phyloP scores from a whole-genome alignment of 2,888 invertebrate genomes.

The Heliconius sara region DNA sequence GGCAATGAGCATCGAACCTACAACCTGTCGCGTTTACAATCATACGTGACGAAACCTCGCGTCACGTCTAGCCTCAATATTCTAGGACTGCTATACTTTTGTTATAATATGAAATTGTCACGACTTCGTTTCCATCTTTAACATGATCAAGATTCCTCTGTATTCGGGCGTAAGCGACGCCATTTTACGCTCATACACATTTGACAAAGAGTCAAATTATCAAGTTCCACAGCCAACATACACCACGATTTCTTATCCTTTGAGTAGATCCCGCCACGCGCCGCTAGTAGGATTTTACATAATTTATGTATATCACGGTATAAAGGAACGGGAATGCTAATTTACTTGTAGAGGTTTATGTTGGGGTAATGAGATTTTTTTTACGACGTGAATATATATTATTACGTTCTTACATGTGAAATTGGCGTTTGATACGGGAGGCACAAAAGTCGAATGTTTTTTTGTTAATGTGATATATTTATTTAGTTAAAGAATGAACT shows the following conservation, averaged over 20 bases:
- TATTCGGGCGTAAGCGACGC: not conserved
- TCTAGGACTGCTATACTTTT: not conserved
- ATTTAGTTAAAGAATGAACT: no score
- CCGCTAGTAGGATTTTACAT: constrained; percentile 19
- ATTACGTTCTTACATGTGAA: no score
- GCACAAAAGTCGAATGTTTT: no score
- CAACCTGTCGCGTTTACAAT: no score
- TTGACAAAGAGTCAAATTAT: constrained; percentile 40
- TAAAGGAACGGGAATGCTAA: not conserved
- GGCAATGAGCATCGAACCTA: no score
- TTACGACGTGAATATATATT: not conserved
- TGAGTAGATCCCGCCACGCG: constrained; percentile 23
- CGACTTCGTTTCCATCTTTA: not conserved
- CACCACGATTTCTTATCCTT: constrained; percentile 31
- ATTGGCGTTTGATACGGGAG: no score
- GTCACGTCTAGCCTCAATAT: no score
- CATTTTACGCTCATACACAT: constrained; percentile 16
- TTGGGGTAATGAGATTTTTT: not conserved
- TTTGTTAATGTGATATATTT: no score
- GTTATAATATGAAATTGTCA: not conserved
- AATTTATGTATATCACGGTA: constrained; percentile 18
- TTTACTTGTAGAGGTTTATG: constrained; percentile 16
- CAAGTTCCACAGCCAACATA: constrained; percentile 28
- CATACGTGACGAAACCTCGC: no score
- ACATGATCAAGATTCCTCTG: constrained; percentile 1